Evolutionary conservation across 2,113 vertebrate genomes (phyloP), one percentile per base, ranked within the genome.

Genomic region (Leucosticte australis): DNA sequence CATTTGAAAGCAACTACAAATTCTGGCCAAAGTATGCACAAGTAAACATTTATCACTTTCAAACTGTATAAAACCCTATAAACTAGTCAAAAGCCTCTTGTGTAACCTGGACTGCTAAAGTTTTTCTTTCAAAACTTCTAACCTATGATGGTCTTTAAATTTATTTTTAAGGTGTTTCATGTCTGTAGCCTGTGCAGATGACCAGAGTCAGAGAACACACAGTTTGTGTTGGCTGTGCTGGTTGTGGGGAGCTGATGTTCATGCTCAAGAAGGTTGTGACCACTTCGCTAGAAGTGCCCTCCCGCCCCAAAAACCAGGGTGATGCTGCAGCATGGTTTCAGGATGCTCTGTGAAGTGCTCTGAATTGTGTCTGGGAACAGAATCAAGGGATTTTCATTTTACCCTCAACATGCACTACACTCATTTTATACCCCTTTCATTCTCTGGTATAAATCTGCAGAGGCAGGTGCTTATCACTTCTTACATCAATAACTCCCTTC

Each of bases 401-500:
- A 89, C 83, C 63, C 79, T 56, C 24, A 33, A 68, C 44, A 56
- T 87, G 37, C 64, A 95, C 82, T 19, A 13, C 39, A 24, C 73
- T 95, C 89, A 56, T 94, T 97, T 97, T 97, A 93, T 91, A 96
- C 50, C 55, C 56, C 87, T 90, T 97, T 93, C 18, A 31, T 87
- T 81, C 70, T 93, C 90, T 89, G 76, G 82, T 94, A 92, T 91
- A 96, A 97, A 96, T 95, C 80, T 87, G 47, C 42, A 92, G 79
- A 91, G 71, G 82, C 74, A 97, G 93, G 95, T 95, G 90, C 65
- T 96, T 93, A 94, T 97, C 83, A 82, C 60, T 92, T 97, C 95
- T 97, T 68, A n/a, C 88, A 92, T 83, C 88, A 96, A 92, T 95
- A 97, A 97, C 97, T 97, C 52, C 79, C 74, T 95, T 97, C 94